These are phyloP conservation scores for Bombus cullumanus DNA, from an alignment of 1,140 invertebrate species.

Conservation along the genomic window DNA sequence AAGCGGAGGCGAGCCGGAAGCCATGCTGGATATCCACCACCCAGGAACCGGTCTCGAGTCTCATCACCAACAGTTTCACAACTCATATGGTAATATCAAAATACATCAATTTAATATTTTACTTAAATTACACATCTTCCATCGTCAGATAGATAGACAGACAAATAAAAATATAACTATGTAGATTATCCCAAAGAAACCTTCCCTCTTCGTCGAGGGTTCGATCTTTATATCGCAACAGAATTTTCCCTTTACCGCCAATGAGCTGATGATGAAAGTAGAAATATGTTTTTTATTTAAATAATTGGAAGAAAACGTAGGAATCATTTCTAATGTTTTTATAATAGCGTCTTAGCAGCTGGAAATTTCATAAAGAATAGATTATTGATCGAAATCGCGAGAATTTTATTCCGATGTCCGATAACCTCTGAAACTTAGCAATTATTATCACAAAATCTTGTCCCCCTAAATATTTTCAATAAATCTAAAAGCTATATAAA, in stretches of 20 bases:
- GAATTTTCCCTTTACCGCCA: neutral
- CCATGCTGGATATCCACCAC: conserved; percentile 82
- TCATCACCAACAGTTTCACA: conserved; percentile 83
- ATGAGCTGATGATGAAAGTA: neutral
- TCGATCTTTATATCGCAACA: neutral
- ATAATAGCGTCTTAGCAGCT: neutral
- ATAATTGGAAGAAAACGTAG: neutral
- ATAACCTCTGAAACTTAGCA: neutral
- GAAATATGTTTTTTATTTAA: too few relatives aligned
- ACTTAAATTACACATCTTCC: neutral
- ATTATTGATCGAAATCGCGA: neutral
- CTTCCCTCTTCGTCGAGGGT: neutral
- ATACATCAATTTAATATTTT: conserved; percentile 75
- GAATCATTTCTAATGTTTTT: neutral
- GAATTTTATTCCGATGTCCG: neutral
- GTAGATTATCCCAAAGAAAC: neutral
- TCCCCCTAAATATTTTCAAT: neutral
- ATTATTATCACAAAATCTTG: neutral
- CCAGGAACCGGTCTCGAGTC: conserved; percentile 80
- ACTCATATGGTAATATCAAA: conserved; percentile 83
- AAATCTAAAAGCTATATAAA: neutral
- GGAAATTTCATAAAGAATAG: neutral
- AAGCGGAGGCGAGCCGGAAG: conserved; percentile 81
- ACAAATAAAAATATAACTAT: neutral
- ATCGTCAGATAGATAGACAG: neutral